These are phyloP conservation scores for Rhopalosiphum padi DNA, from an alignment of 1,140 invertebrate species.

Conservation along the genomic window DNA sequence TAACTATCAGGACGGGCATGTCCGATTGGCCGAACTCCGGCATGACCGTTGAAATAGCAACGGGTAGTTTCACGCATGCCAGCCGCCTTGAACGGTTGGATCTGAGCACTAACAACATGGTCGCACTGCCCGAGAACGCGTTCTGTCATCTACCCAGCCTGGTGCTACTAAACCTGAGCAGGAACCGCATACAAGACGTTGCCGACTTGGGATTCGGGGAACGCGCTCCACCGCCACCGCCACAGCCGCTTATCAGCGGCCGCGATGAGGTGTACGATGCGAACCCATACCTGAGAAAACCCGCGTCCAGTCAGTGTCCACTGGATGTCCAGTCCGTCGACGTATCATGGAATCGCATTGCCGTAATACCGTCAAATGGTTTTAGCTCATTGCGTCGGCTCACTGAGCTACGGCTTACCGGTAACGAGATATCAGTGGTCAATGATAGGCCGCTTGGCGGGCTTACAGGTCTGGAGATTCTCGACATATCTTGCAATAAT, in stretches of 20 bases:
- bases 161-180: slow-evolving; percentile 79
- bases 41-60: slow-evolving; percentile 78
- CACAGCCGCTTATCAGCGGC: slow-evolving; percentile 62
- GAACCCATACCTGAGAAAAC: neutral
- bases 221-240: slow-evolving; percentile 63
- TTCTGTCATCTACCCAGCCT: slow-evolving; percentile 84
- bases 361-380: slow-evolving; percentile 78
- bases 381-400: slow-evolving; percentile 79
- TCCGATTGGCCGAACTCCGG: slow-evolving; percentile 72
- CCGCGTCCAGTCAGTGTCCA: slow-evolving; percentile 68
- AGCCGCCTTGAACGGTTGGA: slow-evolving; percentile 82
- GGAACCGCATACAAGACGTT: slow-evolving; percentile 84
- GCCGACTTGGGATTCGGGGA: slow-evolving; percentile 79
- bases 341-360: slow-evolving; percentile 84
- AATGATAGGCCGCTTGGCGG: slow-evolving; percentile 81
- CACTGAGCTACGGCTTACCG: slow-evolving; percentile 77
- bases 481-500: slow-evolving; percentile 87
- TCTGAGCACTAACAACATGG: slow-evolving; percentile 86
- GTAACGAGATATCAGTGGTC: slow-evolving; percentile 86
- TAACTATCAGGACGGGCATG: slow-evolving; percentile 82
- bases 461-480: slow-evolving; percentile 77
- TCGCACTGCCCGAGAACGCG: slow-evolving; percentile 82
- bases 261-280: slow-evolving; percentile 61
- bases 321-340: slow-evolving; percentile 83
- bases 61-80: slow-evolving; percentile 75